These are phyloP conservation scores for Euclidia mi DNA, from an alignment of 2,888 invertebrate species.

Conservation along the genomic window DNA sequence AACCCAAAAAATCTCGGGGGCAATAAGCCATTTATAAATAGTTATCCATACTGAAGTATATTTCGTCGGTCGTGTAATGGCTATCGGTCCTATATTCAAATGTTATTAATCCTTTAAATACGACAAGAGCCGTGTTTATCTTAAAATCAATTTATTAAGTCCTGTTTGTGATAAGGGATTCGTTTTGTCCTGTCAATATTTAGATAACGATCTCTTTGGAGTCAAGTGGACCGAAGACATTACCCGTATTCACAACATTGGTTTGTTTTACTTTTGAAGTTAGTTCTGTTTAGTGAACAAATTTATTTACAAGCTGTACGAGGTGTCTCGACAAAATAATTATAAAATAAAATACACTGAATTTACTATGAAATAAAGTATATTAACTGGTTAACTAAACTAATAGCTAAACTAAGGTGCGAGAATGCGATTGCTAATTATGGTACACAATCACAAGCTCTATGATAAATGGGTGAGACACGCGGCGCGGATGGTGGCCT, in stretches of 20 bases:
- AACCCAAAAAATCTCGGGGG: conserved; percentile 50
- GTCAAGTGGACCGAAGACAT: conserved; percentile 25
- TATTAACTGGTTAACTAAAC: no score
- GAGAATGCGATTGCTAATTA: no score
- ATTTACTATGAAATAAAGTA: no score
- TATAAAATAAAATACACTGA: no score
- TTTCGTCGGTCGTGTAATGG: conserved; percentile 32
- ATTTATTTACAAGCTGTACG: not conserved
- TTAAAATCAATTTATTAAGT: conserved; percentile 67
- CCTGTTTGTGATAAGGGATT: conserved; percentile 61
- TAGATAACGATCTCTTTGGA: conserved; percentile 51
- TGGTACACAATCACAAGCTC: no score
- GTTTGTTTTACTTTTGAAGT: conserved; percentile 30
- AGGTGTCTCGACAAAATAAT: no score
- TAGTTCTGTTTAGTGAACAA: conserved; percentile 3
- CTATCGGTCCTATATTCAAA: conserved; percentile 44
- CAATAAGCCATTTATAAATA: conserved; percentile 46
- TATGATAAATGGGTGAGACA: no score
- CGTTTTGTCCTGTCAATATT: conserved; percentile 73
- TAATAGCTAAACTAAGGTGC: no score
- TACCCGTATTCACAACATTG: conserved; percentile 32
- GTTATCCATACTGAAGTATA: conserved; percentile 33
- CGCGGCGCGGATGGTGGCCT: no score
- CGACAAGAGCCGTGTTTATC: conserved; percentile 65
- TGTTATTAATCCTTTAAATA: conserved; percentile 52